Conservation (phyloP, 2,888 invertebrate species). For the Drosophila putrida region DNA sequence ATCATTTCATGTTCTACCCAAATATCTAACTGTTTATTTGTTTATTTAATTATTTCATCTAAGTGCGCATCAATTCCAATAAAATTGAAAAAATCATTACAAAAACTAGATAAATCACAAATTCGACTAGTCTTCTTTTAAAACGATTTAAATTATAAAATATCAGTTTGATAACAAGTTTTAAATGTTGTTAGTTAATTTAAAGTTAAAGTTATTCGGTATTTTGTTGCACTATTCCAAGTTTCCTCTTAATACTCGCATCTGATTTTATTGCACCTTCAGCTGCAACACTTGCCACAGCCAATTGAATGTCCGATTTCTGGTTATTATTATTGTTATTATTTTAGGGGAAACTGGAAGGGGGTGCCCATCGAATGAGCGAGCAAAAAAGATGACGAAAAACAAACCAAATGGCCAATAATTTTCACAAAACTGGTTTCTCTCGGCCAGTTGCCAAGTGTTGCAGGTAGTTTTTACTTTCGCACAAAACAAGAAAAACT, state of each 20-base stretch:
- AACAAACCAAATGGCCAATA: slow-evolving; percentile 53
- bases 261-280: slow-evolving; percentile 17
- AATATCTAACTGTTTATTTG: too few species aligned
- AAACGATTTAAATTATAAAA: too few species aligned
- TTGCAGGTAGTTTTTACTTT: slow-evolving; percentile 80
- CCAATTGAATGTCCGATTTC: slow-evolving; percentile 43
- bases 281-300: slow-evolving; percentile 45
- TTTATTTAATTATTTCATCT: too few species aligned
- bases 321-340: slow-evolving; percentile 37
- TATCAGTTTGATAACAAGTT: too few species aligned
- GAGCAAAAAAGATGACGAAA: slow-evolving; percentile 37
- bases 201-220: background rate
- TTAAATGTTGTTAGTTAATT: too few species aligned
- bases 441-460: slow-evolving; percentile 50
- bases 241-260: background rate
- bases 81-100: too few species aligned
- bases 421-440: slow-evolving; percentile 79
- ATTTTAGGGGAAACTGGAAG: background rate
- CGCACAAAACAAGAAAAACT: slow-evolving; percentile 65
- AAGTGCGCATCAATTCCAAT: too few species aligned
- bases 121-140: too few species aligned
- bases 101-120: too few species aligned
- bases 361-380: slow-evolving; percentile 10
- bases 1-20: too few species aligned
- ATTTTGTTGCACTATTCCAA: slow-evolving; percentile 3